phyloP scores from a whole-genome alignment of 1,140 invertebrate genomes.

The Euwallacea similis region DNA sequence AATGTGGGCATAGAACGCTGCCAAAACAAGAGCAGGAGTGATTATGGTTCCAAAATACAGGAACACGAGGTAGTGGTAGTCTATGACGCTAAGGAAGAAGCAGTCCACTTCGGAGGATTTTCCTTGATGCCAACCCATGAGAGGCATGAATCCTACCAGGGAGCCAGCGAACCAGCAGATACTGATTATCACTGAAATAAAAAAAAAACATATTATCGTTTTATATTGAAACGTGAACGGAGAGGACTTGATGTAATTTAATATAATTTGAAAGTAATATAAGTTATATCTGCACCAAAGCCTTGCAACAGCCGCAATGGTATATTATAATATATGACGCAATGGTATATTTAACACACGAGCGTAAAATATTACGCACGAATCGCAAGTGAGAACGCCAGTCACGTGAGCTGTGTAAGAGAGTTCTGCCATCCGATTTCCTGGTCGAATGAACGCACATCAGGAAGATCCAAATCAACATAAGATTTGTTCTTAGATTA shows the following conservation, averaged over 20 bases:
- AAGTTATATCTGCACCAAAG: too few relatives aligned
- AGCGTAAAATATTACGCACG: too few relatives aligned
- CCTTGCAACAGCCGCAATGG: too few relatives aligned
- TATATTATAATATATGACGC: too few relatives aligned
- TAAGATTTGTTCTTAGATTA: constrained; percentile 74
- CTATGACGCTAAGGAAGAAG: constrained; percentile 83
- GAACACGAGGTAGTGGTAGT: constrained; percentile 85
- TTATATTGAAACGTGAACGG: too few relatives aligned
- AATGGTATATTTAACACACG: too few relatives aligned
- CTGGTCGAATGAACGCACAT: constrained; percentile 76
- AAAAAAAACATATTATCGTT: not conserved
- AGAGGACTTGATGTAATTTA: too few relatives aligned
- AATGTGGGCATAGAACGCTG: constrained; percentile 85
- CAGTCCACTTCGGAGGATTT: constrained; percentile 63
- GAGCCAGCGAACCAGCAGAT: constrained; percentile 81
- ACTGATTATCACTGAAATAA: constrained; percentile 76
- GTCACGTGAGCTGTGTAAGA: too few relatives aligned
- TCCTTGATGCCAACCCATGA: constrained; percentile 81
- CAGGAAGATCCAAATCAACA: constrained; percentile 72
- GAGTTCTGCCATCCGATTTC: constrained; percentile 61
- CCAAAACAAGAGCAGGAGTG: constrained; percentile 78
- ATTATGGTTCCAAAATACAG: constrained; percentile 88
- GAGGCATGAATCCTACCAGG: constrained; percentile 77
- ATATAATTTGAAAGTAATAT: too few relatives aligned
- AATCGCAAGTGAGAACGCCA: too few relatives aligned